phyloP scores from a whole-genome alignment of 2,797 vertebrate genomes.

The Nothura maculosa region DNA sequence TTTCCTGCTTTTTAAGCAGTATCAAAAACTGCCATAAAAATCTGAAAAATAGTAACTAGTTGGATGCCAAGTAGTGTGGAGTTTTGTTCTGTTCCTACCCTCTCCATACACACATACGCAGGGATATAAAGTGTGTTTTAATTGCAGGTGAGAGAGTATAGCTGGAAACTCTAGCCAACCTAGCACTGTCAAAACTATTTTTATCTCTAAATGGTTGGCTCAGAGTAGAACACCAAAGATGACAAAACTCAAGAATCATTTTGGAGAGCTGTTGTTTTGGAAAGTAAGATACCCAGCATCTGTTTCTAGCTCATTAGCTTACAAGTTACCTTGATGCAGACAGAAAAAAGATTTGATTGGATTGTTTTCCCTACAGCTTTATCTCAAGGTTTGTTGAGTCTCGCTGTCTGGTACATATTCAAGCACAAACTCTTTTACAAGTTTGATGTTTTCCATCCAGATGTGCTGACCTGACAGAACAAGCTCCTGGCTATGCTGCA shows the following conservation, averaged over 20 bases:
- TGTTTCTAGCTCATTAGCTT: conserved; percentile 27
- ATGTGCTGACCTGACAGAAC: not conserved
- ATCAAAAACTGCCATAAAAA: not conserved
- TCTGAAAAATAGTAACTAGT: not conserved
- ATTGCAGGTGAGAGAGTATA: conserved; percentile 1
- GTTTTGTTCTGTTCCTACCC: no score
- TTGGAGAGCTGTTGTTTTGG: conserved; percentile 8
- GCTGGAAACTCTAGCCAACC: conserved; percentile 7
- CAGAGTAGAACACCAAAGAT: conserved; percentile 44
- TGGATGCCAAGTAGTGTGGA: not conserved
- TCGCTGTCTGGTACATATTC: not conserved
- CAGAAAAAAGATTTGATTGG: not conserved
- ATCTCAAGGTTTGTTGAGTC: not conserved
- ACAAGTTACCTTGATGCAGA: conserved; percentile 22
- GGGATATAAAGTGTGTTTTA: conserved; percentile 11
- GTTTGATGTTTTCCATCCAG: not conserved
- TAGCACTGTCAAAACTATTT: conserved; percentile 10
- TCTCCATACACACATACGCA: not conserved
- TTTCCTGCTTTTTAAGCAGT: conserved; percentile 5
- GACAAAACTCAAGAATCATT: conserved; percentile 36
- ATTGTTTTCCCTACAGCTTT: not conserved
- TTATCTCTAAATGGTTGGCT: conserved; percentile 28
- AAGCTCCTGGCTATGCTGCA: not conserved
- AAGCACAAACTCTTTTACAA: not conserved
- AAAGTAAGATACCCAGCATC: conserved; percentile 35